Evolutionary conservation across 2,888 invertebrate species (phyloP).

Genomic region (Crematogaster levior): DNA sequence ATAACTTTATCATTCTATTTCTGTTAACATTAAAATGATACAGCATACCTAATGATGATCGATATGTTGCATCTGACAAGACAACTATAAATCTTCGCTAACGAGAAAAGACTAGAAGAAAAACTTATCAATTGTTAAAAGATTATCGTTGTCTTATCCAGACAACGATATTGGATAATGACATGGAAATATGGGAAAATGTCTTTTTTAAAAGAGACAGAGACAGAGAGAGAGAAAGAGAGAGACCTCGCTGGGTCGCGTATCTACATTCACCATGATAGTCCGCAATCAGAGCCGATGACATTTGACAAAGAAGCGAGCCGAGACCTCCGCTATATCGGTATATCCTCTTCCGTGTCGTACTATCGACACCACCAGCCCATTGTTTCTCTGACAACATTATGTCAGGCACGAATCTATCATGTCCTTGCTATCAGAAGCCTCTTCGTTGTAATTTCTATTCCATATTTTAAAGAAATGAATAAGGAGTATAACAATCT

Average conservation of each 20-base stretch:
- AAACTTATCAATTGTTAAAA: neutral
- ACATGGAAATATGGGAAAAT: neutral
- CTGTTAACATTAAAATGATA: neutral
- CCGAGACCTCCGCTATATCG: slow-evolving; percentile 57
- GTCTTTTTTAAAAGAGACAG: neutral
- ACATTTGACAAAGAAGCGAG: slow-evolving; percentile 71
- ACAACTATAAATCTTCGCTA: slow-evolving; percentile 10
- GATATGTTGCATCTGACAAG: neutral
- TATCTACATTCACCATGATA: slow-evolving; percentile 38
- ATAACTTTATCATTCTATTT: neutral
- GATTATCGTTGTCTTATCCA: neutral
- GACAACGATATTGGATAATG: neutral
- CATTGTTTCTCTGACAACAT: slow-evolving; percentile 34
- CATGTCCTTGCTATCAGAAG: neutral
- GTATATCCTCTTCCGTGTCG: slow-evolving; percentile 68
- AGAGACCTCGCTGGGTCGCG: neutral
- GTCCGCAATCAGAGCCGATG: slow-evolving; percentile 58
- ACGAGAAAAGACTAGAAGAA: neutral
- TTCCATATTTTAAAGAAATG: neutral
- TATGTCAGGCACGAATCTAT: slow-evolving; percentile 31
- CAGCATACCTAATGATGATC: neutral
- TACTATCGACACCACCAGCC: slow-evolving; percentile 40
- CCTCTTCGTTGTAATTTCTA: neutral
- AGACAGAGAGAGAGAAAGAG: neutral
- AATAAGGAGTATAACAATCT: too few relatives aligned